These are phyloP conservation scores for Rhagoletis zephyria DNA, from an alignment of 1,140 invertebrate genomes.

Conservation along the genomic window DNA sequence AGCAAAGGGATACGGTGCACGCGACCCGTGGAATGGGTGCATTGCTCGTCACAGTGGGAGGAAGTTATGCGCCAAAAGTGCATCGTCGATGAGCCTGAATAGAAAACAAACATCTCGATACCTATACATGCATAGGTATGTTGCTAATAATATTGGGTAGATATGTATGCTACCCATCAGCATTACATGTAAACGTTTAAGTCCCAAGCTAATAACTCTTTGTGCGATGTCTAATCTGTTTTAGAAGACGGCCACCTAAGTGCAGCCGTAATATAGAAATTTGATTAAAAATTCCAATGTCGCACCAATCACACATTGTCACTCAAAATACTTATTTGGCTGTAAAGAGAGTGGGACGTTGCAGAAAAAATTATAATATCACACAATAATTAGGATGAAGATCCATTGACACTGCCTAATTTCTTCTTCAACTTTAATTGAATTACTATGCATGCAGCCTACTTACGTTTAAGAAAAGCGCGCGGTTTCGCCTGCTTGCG, in stretches of 20 bases:
- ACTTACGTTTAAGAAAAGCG: slow-evolving; percentile 72
- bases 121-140: not conserved
- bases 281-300: slow-evolving; percentile 13
- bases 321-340: not conserved
- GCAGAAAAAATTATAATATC: not conserved
- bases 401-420: too few relatives aligned
- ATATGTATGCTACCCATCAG: not conserved
- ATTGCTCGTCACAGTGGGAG: slow-evolving; percentile 3
- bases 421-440: too few relatives aligned
- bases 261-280: slow-evolving; percentile 13
- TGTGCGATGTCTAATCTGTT: slow-evolving; percentile 22
- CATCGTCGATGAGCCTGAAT: slow-evolving; percentile 5
- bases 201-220: slow-evolving; percentile 14
- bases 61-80: slow-evolving; percentile 47
- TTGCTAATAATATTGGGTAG: slow-evolving; percentile 48
- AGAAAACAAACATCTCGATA: slow-evolving; percentile 10
- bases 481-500: slow-evolving; percentile 72
- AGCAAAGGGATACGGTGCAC: slow-evolving; percentile 14
- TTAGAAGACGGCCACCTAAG: not conserved
- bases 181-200: not conserved
- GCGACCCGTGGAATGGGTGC: slow-evolving; percentile 32
- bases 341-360: not conserved
- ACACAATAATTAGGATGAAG: too few relatives aligned
- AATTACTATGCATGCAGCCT: not conserved
- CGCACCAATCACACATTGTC: not conserved